Conservation (phyloP, 2,888 invertebrate genomes). For the Microdon myrmicae region DNA sequence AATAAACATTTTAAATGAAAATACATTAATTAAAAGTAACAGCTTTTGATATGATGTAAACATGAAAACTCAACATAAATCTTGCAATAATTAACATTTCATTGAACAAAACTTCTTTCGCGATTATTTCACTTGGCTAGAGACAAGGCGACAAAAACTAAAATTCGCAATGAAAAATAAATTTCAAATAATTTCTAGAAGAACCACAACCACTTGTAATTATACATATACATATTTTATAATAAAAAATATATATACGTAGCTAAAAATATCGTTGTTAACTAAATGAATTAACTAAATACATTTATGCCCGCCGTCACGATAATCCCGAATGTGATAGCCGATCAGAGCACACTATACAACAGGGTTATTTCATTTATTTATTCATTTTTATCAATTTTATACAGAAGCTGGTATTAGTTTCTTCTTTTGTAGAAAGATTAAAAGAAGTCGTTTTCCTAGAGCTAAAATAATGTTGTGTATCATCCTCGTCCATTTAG, state of each 20-base stretch:
- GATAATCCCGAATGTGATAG: neutral
- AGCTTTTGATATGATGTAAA: no score
- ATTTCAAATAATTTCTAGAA: constrained; percentile 56
- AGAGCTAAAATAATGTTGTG: constrained; percentile 48
- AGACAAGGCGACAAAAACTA: constrained; percentile 12
- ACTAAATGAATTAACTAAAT: constrained; percentile 34
- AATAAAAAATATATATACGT: constrained; percentile 44
- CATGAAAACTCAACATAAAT: no score
- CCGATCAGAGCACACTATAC: constrained; percentile 21
- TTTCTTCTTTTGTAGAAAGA: constrained; percentile 38
- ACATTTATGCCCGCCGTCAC: constrained; percentile 22
- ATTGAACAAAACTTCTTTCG: no score
- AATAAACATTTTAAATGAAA: constrained; percentile 48
- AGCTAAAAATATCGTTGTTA: constrained; percentile 24
- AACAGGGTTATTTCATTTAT: constrained; percentile 19
- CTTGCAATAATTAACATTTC: no score
- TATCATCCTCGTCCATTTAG: constrained; percentile 38
- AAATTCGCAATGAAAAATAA: constrained; percentile 23
- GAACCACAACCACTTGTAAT: constrained; percentile 68
- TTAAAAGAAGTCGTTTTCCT: constrained; percentile 31
- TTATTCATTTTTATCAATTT: constrained; percentile 39
- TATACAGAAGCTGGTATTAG: constrained; percentile 52
- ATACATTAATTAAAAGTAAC: no score
- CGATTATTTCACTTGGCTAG: no score
- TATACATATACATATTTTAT: constrained; percentile 35